Conservation (phyloP, 1,140 invertebrate species). For the Lycorma delicatula region DNA sequence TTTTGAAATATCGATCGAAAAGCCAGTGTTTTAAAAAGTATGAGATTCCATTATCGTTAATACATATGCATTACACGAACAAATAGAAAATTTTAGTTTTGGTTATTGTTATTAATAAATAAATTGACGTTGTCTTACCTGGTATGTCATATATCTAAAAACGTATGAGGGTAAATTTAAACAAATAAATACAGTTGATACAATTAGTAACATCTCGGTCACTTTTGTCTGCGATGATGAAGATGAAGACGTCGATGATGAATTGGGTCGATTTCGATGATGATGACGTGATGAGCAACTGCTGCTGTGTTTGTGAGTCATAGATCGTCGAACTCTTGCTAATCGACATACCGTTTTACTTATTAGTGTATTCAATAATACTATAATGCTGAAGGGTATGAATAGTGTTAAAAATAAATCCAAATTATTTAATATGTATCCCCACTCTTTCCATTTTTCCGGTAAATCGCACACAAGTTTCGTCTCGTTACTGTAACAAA, state of each 20-base stretch:
- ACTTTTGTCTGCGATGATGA: slow-evolving; percentile 53
- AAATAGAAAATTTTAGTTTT: too few species aligned
- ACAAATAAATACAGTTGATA: slow-evolving; percentile 68
- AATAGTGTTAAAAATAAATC: slow-evolving; percentile 63
- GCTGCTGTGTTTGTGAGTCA: slow-evolving; percentile 35
- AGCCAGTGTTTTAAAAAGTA: too few species aligned
- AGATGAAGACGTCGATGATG: slow-evolving; percentile 2
- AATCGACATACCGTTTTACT: slow-evolving; percentile 51
- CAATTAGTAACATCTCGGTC: slow-evolving; percentile 71
- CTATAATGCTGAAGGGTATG: slow-evolving; percentile 58
- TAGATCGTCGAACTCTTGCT: slow-evolving; percentile 42
- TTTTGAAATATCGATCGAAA: too few species aligned
- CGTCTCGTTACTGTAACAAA: slow-evolving; percentile 30
- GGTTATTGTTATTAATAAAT: too few species aligned
- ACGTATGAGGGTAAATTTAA: slow-evolving; percentile 68
- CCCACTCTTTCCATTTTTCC: slow-evolving; percentile 38
- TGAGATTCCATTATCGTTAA: too few species aligned
- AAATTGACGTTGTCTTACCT: too few species aligned
- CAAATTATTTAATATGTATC: slow-evolving; percentile 53
- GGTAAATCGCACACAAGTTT: slow-evolving; percentile 41
- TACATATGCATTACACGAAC: too few species aligned
- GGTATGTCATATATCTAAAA: slow-evolving; percentile 45
- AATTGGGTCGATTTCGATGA: not conserved
- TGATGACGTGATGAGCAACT: not conserved
- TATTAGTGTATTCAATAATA: slow-evolving; percentile 61